Conservation (phyloP, 1,140 invertebrate genomes). For the Capitella teleta region DNA sequence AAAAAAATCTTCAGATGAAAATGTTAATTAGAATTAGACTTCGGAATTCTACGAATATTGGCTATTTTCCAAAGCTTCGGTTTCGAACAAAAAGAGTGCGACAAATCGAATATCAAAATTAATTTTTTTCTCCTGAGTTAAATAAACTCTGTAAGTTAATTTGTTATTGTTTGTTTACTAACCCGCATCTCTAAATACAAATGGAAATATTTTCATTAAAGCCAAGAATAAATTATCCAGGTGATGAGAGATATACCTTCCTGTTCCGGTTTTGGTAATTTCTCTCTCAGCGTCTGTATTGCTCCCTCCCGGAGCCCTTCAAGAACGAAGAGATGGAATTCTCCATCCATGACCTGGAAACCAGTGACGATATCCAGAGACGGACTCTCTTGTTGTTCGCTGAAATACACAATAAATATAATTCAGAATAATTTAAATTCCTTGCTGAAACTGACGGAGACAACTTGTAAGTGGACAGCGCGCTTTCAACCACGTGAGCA, state of each 20-base stretch:
- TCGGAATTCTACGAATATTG: too few relatives aligned
- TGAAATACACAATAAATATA: slow-evolving; percentile 13
- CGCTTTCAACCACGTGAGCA: slow-evolving; percentile 32
- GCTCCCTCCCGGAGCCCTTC: slow-evolving; percentile 33
- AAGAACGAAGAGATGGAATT: slow-evolving; percentile 36
- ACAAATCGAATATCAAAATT: too few relatives aligned
- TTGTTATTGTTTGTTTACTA: too few relatives aligned
- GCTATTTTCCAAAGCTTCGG: too few relatives aligned
- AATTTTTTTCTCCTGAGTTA: too few relatives aligned
- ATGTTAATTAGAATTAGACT: not conserved
- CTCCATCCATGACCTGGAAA: slow-evolving; percentile 37
- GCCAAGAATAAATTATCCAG: not conserved
- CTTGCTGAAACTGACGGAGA: slow-evolving; percentile 25
- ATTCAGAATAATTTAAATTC: not conserved
- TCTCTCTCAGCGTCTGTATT: slow-evolving; percentile 25
- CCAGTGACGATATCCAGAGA: slow-evolving; percentile 37
- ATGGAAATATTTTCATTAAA: not conserved
- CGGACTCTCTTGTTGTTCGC: slow-evolving; percentile 29
- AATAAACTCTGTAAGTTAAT: too few relatives aligned
- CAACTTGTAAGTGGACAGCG: slow-evolving; percentile 38
- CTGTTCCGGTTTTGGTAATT: slow-evolving; percentile 12
- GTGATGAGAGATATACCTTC: slow-evolving; percentile 1
- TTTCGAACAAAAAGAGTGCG: too few relatives aligned
- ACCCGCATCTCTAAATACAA: too few relatives aligned
- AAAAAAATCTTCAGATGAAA: not conserved